Evolutionary conservation across 2,888 invertebrate genomes (phyloP), one percentile per base, ranked within the genome.

Genomic region (Dexiosoma caninum): DNA sequence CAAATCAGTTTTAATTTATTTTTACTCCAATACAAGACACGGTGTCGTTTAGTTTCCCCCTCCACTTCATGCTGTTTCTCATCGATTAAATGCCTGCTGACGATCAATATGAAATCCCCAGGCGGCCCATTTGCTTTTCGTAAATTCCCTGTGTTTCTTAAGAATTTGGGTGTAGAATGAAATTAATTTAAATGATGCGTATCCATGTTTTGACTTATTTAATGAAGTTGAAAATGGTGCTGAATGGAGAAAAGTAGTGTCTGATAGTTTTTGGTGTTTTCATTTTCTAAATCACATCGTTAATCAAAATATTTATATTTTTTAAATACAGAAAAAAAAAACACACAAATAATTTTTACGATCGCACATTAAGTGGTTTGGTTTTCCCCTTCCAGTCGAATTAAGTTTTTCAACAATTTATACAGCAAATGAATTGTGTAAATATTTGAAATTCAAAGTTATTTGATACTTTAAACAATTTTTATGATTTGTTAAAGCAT

Each of bases 91-190:
- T 85, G 85, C 85, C 84, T 69, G 76, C 71, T 86, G 85, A 85
- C 83, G 86, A 81, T 79, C 75, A 79, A 75, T 85, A 85, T 84
- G 85, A 85, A 85, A 87, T 87, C 86, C 87, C 86, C 88, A 85
- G 84, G 85, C 84, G 85, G 84, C 76, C 79, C 82, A 74, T 81
- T 78, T 66, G 21, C 46, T 83, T 71, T 82, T 69, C 59, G 44
- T 84, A 76, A 30, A 35, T 64, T 53, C 30, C 14, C 9, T 49
- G 30, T 69, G 19, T 62, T 46, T 44, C 71, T 44, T 70, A 55
- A 16, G 42, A 37, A 57, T 40, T 59, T 74, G 60, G 59, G 77
- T 75, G 81, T 64, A 75, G 77, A 79, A 79, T 35, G 49, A 77
- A 69, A 55, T 72, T 72, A 81, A 76, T 81, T 83, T 81, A 83